Evolutionary conservation across 2,113 vertebrate genomes (phyloP).

Genomic region (Cervus canadensis): DNA sequence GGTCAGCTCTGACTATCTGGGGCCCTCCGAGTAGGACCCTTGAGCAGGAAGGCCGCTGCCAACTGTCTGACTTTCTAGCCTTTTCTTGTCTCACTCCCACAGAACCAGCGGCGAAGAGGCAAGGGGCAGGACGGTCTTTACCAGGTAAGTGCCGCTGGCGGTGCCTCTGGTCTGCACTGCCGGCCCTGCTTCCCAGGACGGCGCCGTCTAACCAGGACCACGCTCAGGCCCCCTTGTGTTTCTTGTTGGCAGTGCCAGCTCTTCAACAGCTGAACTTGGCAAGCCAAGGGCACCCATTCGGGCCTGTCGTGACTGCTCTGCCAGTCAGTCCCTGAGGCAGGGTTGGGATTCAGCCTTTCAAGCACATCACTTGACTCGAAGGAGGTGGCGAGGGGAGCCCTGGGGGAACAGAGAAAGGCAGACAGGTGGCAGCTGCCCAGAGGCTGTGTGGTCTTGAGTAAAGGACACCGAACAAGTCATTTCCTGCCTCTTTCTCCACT

Average conservation of each 20-base stretch:
- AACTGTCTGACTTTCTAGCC: not conserved
- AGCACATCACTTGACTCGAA: not conserved
- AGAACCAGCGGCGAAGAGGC: slow-evolving; percentile 80
- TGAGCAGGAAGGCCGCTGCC: not conserved
- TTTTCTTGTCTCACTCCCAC: not conserved
- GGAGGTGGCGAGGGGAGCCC: no score
- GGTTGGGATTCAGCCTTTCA: not conserved
- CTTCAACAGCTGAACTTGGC: not conserved
- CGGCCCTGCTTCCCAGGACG: not conserved
- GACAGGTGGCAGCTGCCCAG: not conserved
- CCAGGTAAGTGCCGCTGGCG: slow-evolving; percentile 78
- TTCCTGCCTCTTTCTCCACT: no score
- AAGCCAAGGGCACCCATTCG: not conserved
- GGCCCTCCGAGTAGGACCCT: not conserved
- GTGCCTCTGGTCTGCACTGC: not conserved
- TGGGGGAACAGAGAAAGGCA: not conserved
- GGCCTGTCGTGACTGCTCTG: not conserved
- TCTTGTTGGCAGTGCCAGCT: not conserved
- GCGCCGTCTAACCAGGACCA: fast-evolving
- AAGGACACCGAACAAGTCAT: no score
- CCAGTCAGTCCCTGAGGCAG: not conserved
- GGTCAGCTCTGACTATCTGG: not conserved
- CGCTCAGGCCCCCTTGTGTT: not conserved
- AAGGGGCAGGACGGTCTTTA: slow-evolving; percentile 83
- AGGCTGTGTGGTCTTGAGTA: fast-evolving